These are phyloP conservation scores for Silurus asotus DNA, from an alignment of 2,113 vertebrate species.

Conservation along the genomic window DNA sequence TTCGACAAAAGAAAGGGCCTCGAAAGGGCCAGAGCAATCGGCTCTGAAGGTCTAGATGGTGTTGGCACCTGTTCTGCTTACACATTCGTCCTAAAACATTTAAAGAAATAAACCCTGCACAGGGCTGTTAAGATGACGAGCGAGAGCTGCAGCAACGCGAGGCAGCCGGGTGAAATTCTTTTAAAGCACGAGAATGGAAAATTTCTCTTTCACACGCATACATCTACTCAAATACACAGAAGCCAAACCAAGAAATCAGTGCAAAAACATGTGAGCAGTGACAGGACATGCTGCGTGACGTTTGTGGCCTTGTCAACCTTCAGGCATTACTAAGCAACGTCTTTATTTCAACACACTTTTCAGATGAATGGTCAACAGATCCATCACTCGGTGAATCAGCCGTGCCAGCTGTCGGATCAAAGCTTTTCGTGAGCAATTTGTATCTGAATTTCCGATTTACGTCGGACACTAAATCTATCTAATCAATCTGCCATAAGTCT, in stretches of 20 bases:
- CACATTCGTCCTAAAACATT: constrained; percentile 22
- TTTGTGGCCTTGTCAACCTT: background rate
- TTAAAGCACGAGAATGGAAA: constrained; percentile 23
- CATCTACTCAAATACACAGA: background rate
- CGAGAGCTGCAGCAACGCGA: background rate
- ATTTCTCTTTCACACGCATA: constrained; percentile 19
- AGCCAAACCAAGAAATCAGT: background rate
- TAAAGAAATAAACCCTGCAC: constrained; percentile 34
- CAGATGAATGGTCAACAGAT: background rate
- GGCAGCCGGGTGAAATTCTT: constrained; percentile 17
- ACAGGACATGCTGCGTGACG: constrained; percentile 8
- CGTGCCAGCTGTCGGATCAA: background rate
- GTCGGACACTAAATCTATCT: background rate
- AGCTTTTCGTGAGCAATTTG: background rate
- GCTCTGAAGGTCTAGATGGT: constrained; percentile 28
- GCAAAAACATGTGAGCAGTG: constrained; percentile 13
- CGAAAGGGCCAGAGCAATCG: constrained; percentile 19
- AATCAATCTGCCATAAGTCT: background rate
- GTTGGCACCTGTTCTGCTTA: constrained; percentile 39
- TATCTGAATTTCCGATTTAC: constrained; percentile 11
- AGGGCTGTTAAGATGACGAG: constrained; percentile 18
- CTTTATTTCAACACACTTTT: constrained; percentile 5
- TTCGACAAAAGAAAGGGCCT: constrained; percentile 6
- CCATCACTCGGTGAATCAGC: background rate
- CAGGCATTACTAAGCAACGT: background rate